Conservation (phyloP, 1,140 invertebrate genomes). For the Aphelinus certus region DNA sequence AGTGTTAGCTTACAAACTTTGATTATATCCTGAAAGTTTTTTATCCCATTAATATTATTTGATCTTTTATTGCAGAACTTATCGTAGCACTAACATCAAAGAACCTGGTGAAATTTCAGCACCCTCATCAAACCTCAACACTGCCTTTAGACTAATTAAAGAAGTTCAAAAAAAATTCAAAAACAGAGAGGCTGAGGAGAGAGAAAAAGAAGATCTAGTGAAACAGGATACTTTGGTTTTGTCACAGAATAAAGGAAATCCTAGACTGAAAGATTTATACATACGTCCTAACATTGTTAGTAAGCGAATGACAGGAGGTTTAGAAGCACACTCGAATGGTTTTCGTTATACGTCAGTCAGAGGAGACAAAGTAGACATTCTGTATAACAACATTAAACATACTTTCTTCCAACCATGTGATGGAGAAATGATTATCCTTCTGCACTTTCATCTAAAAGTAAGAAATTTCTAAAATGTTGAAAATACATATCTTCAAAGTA, state of each 20-base stretch:
- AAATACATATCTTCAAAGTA: no score
- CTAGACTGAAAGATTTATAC: slow-evolving; percentile 98
- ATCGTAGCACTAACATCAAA: slow-evolving; percentile 96
- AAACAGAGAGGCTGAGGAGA: slow-evolving; percentile 96
- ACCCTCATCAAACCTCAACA: slow-evolving; percentile 95
- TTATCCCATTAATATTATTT: slow-evolving; percentile 1
- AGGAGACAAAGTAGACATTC: slow-evolving; percentile 98
- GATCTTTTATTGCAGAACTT: slow-evolving; percentile 78
- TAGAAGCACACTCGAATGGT: slow-evolving; percentile 97
- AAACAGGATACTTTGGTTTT: slow-evolving; percentile 98
- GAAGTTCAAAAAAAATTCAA: slow-evolving; percentile 99
- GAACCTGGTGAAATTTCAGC: slow-evolving; percentile 96
- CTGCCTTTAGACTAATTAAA: slow-evolving; percentile 96
- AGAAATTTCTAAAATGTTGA: slow-evolving; percentile 2
- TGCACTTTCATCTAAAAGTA: slow-evolving; percentile 98
- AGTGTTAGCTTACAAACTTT: slow-evolving; percentile 75
- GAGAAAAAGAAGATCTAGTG: slow-evolving; percentile 97
- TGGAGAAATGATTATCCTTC: slow-evolving; percentile 98
- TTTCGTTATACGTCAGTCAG: slow-evolving; percentile 98
- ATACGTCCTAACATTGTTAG: slow-evolving; percentile 98
- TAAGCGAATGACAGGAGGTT: slow-evolving; percentile 90
- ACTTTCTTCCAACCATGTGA: slow-evolving; percentile 99
- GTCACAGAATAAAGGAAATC: slow-evolving; percentile 96
- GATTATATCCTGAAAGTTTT: background rate
- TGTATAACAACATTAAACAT: slow-evolving; percentile 99